phyloP scores from a whole-genome alignment of 2,113 vertebrate species.

The Vidua chalybeata region DNA sequence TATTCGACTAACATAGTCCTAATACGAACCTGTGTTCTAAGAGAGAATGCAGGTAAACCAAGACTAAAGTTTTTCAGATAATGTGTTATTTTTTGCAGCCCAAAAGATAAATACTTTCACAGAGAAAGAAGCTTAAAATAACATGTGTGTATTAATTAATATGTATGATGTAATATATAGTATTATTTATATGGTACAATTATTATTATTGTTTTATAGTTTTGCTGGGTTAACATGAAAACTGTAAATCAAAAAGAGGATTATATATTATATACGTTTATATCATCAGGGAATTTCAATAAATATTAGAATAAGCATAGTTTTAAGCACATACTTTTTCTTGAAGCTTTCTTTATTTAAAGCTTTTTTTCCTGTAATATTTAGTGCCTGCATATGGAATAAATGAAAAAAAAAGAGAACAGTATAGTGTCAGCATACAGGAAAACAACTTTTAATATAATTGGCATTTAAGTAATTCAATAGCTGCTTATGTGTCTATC shows the following conservation, averaged over 20 bases:
- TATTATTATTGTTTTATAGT: neutral
- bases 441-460: neutral
- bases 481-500: neutral
- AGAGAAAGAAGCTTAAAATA: neutral
- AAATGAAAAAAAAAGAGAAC: neutral
- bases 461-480: neutral
- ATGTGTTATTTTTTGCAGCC: neutral
- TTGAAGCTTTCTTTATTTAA: rapidly evolving
- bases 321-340: neutral
- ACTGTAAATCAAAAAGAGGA: neutral
- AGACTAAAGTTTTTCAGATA: neutral
- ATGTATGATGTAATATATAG: neutral
- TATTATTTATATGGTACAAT: neutral
- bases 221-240: neutral
- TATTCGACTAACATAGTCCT: neutral
- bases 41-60: neutral
- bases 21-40: neutral
- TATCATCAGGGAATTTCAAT: neutral
- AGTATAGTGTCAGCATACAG: neutral
- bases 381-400: neutral
- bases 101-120: neutral
- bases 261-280: neutral
- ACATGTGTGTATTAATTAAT: neutral
- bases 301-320: neutral
- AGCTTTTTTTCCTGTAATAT: neutral